phyloP scores from a whole-genome alignment of 2,113 vertebrate species.

The Gnathonemus longibarbis region DNA sequence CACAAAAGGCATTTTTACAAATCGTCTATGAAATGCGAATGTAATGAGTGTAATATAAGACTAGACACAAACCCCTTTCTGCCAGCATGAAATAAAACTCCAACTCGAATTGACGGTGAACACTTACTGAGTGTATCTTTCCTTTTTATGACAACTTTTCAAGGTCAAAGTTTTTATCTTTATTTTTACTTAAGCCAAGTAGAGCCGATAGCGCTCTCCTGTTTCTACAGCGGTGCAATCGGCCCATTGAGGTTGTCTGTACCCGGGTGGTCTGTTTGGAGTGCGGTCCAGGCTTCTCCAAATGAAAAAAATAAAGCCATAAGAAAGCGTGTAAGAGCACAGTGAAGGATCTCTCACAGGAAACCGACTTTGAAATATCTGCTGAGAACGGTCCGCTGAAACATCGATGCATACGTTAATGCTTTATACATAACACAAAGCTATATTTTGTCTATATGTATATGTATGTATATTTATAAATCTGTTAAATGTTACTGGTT shows the following conservation, averaged over 20 bases:
- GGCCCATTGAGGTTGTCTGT: not conserved
- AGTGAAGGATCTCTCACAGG: constrained; percentile 33
- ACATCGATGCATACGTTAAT: constrained; percentile 40
- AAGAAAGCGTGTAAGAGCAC: constrained; percentile 33
- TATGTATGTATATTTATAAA: constrained; percentile 70
- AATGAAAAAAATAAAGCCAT: constrained; percentile 54
- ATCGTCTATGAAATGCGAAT: not conserved
- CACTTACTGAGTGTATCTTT: not conserved
- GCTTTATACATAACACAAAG: constrained; percentile 62
- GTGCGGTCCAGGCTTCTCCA: not conserved
- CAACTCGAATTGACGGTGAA: not conserved
- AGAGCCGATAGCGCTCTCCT: not conserved
- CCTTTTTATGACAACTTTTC: not conserved
- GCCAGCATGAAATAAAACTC: not conserved
- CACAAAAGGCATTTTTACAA: not conserved
- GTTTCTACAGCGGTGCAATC: not conserved
- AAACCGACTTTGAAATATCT: constrained; percentile 29
- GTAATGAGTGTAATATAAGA: not conserved
- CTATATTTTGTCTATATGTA: constrained; percentile 77
- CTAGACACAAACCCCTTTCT: not conserved
- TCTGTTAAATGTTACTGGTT: constrained; percentile 50
- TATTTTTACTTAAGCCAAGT: not conserved
- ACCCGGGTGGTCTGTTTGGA: not conserved
- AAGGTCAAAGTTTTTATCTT: not conserved
- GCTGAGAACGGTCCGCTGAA: constrained; percentile 29